phyloP scores from a whole-genome alignment of 2,888 invertebrate species.

The Thereva nobilitata region DNA sequence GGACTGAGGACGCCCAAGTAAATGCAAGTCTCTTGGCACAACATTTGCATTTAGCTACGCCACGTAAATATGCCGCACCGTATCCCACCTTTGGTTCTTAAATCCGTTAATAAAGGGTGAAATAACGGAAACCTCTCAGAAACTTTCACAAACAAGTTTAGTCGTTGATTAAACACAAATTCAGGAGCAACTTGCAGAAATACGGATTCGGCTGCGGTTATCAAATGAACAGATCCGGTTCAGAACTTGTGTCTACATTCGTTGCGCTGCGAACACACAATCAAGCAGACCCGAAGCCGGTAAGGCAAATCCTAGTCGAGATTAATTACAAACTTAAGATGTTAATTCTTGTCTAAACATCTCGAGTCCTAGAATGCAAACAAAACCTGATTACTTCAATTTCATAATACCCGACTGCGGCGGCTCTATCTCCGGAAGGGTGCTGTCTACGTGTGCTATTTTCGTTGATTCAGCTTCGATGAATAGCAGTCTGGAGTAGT shows the following conservation, averaged over 20 bases:
- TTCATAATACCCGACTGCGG: conserved; percentile 22
- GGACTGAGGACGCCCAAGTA: too few relatives aligned
- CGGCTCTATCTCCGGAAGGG: background rate
- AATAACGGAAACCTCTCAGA: conserved; percentile 9
- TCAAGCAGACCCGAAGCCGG: conserved; percentile 21
- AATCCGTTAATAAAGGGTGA: conserved; percentile 28
- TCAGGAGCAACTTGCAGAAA: conserved; percentile 4
- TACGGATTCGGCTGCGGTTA: conserved; percentile 16
- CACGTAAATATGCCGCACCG: conserved; percentile 13
- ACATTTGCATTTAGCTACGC: conserved; percentile 15
- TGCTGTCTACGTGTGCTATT: conserved; percentile 7
- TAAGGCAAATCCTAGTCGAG: conserved; percentile 45
- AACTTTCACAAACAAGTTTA: conserved; percentile 26
- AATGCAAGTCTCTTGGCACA: too few relatives aligned
- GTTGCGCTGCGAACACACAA: conserved; percentile 14
- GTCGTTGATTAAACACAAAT: conserved; percentile 33
- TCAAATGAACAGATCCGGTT: conserved; percentile 21
- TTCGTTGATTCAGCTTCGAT: conserved; percentile 16
- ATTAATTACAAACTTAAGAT: conserved; percentile 49
- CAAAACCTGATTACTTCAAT: conserved; percentile 37
- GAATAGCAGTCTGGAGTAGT: conserved; percentile 3
- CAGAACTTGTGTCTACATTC: conserved; percentile 10
- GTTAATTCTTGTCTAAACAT: conserved; percentile 48
- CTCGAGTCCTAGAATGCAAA: conserved; percentile 29
- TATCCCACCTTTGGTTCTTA: conserved; percentile 15